These are phyloP conservation scores for Drosophila kurseongensis DNA, from an alignment of 1,140 invertebrate genomes.

Conservation along the genomic window DNA sequence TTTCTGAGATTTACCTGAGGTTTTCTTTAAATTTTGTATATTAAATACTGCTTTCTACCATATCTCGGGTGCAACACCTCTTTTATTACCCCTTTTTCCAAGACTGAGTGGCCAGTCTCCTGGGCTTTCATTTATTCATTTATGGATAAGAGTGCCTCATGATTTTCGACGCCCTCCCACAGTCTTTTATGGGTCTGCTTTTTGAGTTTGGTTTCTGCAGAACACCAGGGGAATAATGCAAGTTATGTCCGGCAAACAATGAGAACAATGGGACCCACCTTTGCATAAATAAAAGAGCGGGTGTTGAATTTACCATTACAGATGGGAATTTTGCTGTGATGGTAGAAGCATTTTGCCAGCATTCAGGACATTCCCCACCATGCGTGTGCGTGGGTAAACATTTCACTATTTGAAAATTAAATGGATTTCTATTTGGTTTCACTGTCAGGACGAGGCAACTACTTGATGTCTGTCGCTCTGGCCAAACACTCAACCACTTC, in stretches of 20 bases:
- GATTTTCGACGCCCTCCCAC: not conserved
- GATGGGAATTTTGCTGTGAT: constrained; percentile 6
- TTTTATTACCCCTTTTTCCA: not conserved
- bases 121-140: constrained; percentile 32
- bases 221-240: constrained; percentile 30
- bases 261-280: constrained; percentile 42
- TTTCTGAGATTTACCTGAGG: not conserved
- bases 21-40: not conserved
- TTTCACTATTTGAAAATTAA: constrained; percentile 79
- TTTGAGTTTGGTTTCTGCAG: constrained; percentile 16
- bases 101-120: constrained; percentile 3
- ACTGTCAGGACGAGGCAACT: constrained; percentile 40
- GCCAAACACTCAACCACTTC: constrained; percentile 45
- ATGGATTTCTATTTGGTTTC: constrained; percentile 80
- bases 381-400: constrained; percentile 58
- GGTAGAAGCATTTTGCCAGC: not conserved
- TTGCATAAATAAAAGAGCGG: constrained; percentile 37
- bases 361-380: constrained; percentile 35
- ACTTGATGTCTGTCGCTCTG: constrained; percentile 58
- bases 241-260: constrained; percentile 49
- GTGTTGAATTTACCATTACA: constrained; percentile 55
- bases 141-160: constrained; percentile 1
- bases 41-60: not conserved
- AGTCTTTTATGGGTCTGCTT: constrained; percentile 1
- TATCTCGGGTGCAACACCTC: not conserved